Conservation (phyloP, 2,113 vertebrate genomes). For the Phylloscopus trochiloides region DNA sequence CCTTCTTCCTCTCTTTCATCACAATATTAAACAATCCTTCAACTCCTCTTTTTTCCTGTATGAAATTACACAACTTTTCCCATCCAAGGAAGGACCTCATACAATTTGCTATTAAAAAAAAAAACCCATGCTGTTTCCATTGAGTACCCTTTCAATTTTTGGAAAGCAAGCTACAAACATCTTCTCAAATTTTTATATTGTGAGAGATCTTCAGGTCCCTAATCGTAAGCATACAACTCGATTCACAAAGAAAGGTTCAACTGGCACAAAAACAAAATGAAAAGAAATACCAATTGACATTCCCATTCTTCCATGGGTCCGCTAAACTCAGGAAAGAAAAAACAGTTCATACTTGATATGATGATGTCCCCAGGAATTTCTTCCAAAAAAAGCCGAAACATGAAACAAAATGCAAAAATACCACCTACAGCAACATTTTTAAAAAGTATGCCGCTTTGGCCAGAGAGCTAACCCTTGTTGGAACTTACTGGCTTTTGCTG, state of each 20-base stretch:
- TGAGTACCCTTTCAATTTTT: background rate
- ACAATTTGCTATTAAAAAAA: background rate
- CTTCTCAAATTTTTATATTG: background rate
- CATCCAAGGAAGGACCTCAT: background rate
- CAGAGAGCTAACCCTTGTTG: background rate
- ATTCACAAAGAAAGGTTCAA: background rate
- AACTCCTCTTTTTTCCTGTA: background rate
- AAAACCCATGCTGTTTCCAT: background rate
- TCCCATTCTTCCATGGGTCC: background rate
- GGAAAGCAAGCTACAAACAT: background rate
- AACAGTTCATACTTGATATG: background rate
- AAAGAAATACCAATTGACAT: background rate
- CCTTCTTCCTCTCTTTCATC: background rate
- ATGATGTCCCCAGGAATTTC: background rate
- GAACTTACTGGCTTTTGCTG: background rate
- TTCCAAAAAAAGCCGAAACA: background rate
- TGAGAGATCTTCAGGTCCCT: background rate
- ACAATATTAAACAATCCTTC: constrained; percentile 18
- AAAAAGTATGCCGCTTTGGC: background rate
- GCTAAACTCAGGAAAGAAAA: background rate
- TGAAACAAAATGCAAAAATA: background rate
- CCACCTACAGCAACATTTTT: background rate
- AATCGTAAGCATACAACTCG: background rate
- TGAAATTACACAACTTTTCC: background rate
- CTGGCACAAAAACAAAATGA: background rate